These are phyloP conservation scores for Luscinia luscinia DNA, from an alignment of 2,797 vertebrate species.

Conservation along the genomic window DNA sequence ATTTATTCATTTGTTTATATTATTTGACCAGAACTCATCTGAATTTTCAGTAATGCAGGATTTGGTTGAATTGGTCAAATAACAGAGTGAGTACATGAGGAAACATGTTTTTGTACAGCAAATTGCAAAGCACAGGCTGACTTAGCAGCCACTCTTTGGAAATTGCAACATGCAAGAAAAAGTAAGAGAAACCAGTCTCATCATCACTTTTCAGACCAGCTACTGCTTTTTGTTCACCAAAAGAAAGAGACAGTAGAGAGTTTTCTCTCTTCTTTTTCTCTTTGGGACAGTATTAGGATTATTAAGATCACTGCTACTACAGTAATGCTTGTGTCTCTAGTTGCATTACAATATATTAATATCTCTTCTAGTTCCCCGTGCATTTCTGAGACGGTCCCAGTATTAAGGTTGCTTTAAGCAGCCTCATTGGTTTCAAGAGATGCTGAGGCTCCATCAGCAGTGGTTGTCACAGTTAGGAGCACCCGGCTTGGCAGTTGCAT, in stretches of 20 bases:
- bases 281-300: not conserved
- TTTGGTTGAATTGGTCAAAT: constrained; percentile 18
- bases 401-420: not conserved
- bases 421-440: not conserved
- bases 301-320: not conserved
- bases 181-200: not conserved
- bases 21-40: not conserved
- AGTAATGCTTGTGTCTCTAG: not conserved
- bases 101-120: not conserved
- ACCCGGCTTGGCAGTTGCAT: not conserved
- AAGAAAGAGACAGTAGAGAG: not conserved
- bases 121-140: not conserved
- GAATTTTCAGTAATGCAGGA: not conserved
- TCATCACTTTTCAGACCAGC: not conserved
- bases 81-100: not conserved
- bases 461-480: not conserved
- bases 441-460: not conserved
- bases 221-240: not conserved
- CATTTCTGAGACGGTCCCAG: not conserved
- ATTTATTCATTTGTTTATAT: not conserved
- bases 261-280: not conserved
- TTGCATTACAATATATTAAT: not conserved
- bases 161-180: not conserved
- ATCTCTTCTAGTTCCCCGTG: not conserved
- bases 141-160: not conserved